A percentile compares a stretch with the other conserved stretches of the same genome.
Conservation (phyloP, 1,140 invertebrate genomes). For the Trypoxylus dichotomus region DNA sequence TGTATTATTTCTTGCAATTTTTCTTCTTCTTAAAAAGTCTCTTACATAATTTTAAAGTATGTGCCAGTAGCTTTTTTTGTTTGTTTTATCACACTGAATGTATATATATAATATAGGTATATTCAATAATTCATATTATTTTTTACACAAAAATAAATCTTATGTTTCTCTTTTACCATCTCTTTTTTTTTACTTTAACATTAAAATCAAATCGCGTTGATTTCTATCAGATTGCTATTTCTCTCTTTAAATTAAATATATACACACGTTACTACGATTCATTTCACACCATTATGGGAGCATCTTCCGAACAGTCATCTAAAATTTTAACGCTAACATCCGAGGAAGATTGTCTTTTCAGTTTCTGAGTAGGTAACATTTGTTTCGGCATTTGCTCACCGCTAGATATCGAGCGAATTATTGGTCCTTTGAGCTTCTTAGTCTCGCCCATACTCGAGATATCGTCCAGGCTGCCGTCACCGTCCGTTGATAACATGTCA, state of each 20-base stretch:
- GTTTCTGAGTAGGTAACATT: constrained; percentile 39
- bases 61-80: constrained; percentile 4
- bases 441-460: constrained; percentile 47
- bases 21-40: not conserved
- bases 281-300: constrained; percentile 52
- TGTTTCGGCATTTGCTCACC: constrained; percentile 39
- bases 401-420: constrained; percentile 48
- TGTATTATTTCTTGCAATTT: not conserved
- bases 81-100: constrained; percentile 17
- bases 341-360: constrained; percentile 50
- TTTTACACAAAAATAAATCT: constrained; percentile 24
- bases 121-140: constrained; percentile 12
- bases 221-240: constrained; percentile 5
- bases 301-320: constrained; percentile 49
- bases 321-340: constrained; percentile 48
- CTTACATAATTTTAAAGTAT: constrained; percentile 7
- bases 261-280: constrained; percentile 4
- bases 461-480: constrained; percentile 69
- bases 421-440: constrained; percentile 41
- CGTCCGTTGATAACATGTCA: constrained; percentile 75
- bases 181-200: not conserved
- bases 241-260: constrained; percentile 5
- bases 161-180: not conserved
- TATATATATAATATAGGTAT: constrained; percentile 16
- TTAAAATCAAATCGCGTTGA: not conserved